Base-by-base conservation (phyloP, 1,140 invertebrate species). In the Geopemphigus sp. region DNA sequence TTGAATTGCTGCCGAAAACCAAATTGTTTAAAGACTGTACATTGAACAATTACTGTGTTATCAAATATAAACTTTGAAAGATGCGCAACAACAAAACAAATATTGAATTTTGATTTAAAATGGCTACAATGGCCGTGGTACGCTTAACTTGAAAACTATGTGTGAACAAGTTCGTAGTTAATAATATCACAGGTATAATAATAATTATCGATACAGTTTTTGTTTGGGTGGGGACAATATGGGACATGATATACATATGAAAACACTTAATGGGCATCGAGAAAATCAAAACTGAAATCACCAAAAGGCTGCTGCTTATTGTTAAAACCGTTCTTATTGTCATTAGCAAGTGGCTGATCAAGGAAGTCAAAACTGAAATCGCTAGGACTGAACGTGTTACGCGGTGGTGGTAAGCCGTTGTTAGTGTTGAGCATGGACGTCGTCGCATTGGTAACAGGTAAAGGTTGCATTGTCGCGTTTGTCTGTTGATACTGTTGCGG, bases 361-460 rank as follows among this genome's bases (percentile, higher is more conserved):
- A 78, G 74, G 11, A 78, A 78, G n/a, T 78, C 74, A 29, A 78
- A 78, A 78, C 61, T 78, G 17, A 78, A 78, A 61, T 78, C 74
- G 61, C 74, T 78, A 4, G 74, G 74, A 26, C 74, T 78, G 59
- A 78, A 78, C 17, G 74, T 63, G 5, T 78, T 78, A 59, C 74
- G 74, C 5, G 74, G 22, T 0, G 74, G 57, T 26, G 57, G 39
- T 26, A 78, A 47, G 11, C 74, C 74, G 26, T 54, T 61, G 15
- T 78, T 78, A n/a, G 74, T 63, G 11, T 78, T 78, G 15, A 78
- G 32, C 74, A 78, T 78, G 26, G 74, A 4, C 11, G 74, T 26
- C 11, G 74, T 26, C 45, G 32, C 57, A n/a, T 61, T 61, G 8
- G 39, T 24, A 45, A 78, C 39, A 11, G 74, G 57, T 10, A 54